A percentile compares a stretch with the other conserved stretches of the same genome.
Conservation (phyloP, 2,113 vertebrate species). For the Plestiodon gilberti region DNA sequence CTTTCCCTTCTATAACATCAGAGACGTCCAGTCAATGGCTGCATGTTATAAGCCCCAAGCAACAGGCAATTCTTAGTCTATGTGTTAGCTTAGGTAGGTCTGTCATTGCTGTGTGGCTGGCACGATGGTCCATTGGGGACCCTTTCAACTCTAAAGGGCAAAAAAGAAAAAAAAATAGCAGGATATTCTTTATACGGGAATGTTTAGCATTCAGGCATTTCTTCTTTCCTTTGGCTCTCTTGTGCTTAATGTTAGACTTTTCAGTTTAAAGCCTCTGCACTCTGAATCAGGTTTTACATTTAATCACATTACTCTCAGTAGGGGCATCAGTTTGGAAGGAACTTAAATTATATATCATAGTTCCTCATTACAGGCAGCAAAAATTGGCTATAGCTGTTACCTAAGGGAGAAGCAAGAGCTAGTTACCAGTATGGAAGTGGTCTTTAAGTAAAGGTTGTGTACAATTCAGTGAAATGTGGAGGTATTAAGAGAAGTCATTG, state of each 20-base stretch:
- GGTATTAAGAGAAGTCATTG: slow-evolving; percentile 1
- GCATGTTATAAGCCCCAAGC: not conserved
- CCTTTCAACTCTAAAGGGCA: not conserved
- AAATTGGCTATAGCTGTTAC: slow-evolving; percentile 1
- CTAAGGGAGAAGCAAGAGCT: not conserved
- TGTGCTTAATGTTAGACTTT: not conserved
- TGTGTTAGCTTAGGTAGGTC: not conserved
- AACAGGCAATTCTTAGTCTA: not conserved
- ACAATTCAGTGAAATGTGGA: not conserved
- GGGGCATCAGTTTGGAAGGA: not conserved
- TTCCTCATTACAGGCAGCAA: slow-evolving; percentile 5
- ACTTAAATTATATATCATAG: slow-evolving; percentile 18
- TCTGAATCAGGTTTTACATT: not conserved
- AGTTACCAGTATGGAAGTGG: not conserved
- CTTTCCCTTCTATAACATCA: not conserved
- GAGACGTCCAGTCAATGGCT: not conserved
- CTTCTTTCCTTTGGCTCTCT: not conserved
- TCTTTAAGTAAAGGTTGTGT: not conserved
- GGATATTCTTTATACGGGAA: not conserved
- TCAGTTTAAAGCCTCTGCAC: not conserved
- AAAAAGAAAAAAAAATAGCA: too few relatives aligned
- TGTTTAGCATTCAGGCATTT: not conserved
- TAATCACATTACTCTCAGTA: slow-evolving; percentile 6
- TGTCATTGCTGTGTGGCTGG: not conserved
- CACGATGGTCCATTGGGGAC: not conserved